Evolutionary conservation across 2,797 vertebrate species (phyloP).

Genomic region (Agapornis canus): DNA sequence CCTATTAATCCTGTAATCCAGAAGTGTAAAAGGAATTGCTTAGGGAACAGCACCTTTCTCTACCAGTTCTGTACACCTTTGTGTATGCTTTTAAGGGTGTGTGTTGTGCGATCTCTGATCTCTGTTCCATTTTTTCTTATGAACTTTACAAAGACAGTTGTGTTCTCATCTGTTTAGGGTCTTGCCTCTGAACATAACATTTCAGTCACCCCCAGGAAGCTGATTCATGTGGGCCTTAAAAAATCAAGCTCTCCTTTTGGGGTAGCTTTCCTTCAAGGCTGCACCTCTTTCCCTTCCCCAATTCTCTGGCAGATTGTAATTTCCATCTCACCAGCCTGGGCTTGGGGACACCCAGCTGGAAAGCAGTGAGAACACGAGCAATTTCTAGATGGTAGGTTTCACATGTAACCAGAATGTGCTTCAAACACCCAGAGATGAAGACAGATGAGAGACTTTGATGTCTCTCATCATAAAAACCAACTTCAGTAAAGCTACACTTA

Average conservation of each 20-base stretch:
- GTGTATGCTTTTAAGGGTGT: not conserved
- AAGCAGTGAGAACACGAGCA: not conserved
- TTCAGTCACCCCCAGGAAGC: not conserved
- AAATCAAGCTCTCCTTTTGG: not conserved
- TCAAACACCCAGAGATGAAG: not conserved
- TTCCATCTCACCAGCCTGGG: not conserved
- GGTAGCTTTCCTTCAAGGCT: not conserved
- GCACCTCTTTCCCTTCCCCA: not conserved
- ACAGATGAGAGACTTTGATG: not conserved
- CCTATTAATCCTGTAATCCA: not conserved
- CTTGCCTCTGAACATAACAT: accelerated
- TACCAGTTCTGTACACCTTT: not conserved
- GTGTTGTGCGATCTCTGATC: not conserved
- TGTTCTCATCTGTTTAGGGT: not conserved
- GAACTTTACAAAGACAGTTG: not conserved
- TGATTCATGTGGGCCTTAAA: not conserved
- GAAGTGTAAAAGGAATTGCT: not conserved
- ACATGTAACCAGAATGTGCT: not conserved
- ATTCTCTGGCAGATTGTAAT: not conserved
- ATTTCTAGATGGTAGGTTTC: not conserved
- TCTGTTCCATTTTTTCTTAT: not conserved
- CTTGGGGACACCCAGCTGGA: not conserved
- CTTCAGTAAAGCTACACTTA: not conserved
- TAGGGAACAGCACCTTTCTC: not conserved
- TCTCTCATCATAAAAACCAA: not conserved